A percentile compares a stretch with the other conserved stretches of the same genome.
Conservation (phyloP, 30 jellyfish, hydroid and myxozoan species). For the Morbakka virulenta region DNA sequence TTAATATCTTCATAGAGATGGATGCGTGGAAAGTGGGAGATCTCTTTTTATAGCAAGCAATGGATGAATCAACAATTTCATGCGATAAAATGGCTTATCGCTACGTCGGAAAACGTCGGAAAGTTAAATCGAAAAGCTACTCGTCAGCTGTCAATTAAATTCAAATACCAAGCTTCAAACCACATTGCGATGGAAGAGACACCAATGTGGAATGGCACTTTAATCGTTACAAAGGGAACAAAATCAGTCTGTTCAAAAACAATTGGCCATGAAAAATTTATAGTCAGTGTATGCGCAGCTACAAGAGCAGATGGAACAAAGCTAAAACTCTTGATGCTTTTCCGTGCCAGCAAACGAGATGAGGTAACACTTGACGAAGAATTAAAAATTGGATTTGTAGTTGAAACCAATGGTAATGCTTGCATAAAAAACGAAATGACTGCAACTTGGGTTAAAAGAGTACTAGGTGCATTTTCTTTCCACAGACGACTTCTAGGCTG, state of each 20-base stretch:
- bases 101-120: not conserved
- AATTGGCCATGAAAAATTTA: not conserved
- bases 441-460: not conserved
- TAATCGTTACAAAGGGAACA: not conserved
- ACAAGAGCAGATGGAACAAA: not conserved
- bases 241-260: not conserved
- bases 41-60: not conserved
- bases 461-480: not conserved
- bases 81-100: not conserved
- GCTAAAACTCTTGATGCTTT: too few relatives aligned
- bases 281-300: not conserved
- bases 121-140: not conserved
- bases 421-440: not conserved
- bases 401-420: not conserved
- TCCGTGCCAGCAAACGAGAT: not conserved
- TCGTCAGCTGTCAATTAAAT: not conserved
- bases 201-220: not conserved
- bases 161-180: not conserved
- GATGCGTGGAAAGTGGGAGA: not conserved
- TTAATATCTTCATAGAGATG: not conserved
- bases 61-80: too few relatives aligned
- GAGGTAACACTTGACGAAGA: not conserved
- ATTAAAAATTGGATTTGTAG: not conserved
- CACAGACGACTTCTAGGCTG: not conserved
- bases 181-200: not conserved